Percentiles rank a stretch among this genome's conserved stretches.
phyloP scores from a whole-genome alignment of 2,113 vertebrate genomes.

The Corvus moneduloides region DNA sequence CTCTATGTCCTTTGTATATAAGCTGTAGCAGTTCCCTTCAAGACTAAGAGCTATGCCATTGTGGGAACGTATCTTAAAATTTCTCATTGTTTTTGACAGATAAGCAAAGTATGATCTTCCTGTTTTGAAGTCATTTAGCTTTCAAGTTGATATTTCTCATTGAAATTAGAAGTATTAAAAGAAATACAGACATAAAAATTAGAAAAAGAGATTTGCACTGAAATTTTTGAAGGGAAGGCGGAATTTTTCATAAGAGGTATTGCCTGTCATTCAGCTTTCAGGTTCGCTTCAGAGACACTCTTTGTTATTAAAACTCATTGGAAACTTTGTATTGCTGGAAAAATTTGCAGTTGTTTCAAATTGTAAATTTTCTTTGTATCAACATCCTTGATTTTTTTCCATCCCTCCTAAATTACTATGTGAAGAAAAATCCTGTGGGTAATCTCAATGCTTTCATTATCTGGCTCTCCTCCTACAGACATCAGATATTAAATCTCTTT shows the following conservation, averaged over 20 bases:
- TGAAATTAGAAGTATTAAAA: neutral
- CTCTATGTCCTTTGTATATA: neutral
- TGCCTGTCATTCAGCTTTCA: neutral
- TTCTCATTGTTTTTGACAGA: neutral
- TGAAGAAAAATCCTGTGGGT: neutral
- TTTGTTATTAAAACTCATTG: neutral
- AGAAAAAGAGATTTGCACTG: neutral
- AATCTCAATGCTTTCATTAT: constrained; percentile 8
- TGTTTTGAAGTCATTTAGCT: neutral
- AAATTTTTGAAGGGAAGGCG: neutral
- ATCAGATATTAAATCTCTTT: constrained; percentile 40
- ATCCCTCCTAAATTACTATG: neutral
- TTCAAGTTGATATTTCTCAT: neutral
- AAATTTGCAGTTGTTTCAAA: neutral
- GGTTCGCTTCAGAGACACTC: neutral
- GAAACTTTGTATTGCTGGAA: neutral
- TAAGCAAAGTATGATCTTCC: neutral
- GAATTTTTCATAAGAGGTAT: neutral
- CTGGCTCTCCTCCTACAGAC: neutral
- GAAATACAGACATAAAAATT: neutral
- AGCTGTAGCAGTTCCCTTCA: neutral
- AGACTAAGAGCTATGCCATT: neutral
- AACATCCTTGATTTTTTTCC: neutral
- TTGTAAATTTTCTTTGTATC: neutral
- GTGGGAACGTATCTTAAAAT: neutral